Conservation (phyloP, 2,888 invertebrate species). For the Harmothoe impar region DNA sequence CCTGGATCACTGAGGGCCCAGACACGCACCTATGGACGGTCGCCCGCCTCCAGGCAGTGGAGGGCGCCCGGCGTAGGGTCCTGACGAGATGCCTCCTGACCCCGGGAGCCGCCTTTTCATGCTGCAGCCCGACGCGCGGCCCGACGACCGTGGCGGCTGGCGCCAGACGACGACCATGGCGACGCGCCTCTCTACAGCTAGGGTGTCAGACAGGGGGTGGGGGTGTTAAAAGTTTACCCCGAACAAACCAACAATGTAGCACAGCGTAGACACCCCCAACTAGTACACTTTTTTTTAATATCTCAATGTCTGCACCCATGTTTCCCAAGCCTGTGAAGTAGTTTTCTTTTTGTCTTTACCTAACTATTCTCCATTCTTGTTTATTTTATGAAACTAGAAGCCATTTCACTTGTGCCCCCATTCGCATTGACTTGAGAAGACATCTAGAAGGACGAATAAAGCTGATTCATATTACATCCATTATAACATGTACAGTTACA, state of each 20-base stretch:
- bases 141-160: neutral
- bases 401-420: too few species aligned
- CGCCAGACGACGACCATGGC: neutral
- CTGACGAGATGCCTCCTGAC: conserved; percentile 22
- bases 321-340: neutral
- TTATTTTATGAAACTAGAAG: too few species aligned
- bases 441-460: too few species aligned
- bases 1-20: conserved; percentile 41
- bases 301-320: neutral
- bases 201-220: neutral
- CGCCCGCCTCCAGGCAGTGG: neutral
- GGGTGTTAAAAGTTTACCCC: conserved; percentile 3
- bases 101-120: conserved; percentile 30
- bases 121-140: neutral
- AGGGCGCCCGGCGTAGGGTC: neutral
- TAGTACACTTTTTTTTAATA: neutral
- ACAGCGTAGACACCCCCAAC: neutral
- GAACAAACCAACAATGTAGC: conserved; percentile 30
- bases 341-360: too few species aligned
- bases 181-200: neutral
- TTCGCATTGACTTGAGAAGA: too few species aligned
- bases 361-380: too few species aligned
- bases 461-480: too few species aligned
- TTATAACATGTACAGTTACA: too few species aligned
- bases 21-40: neutral